Base-by-base conservation (phyloP, 2,113 vertebrate species). In the Anolis sagrei region DNA sequence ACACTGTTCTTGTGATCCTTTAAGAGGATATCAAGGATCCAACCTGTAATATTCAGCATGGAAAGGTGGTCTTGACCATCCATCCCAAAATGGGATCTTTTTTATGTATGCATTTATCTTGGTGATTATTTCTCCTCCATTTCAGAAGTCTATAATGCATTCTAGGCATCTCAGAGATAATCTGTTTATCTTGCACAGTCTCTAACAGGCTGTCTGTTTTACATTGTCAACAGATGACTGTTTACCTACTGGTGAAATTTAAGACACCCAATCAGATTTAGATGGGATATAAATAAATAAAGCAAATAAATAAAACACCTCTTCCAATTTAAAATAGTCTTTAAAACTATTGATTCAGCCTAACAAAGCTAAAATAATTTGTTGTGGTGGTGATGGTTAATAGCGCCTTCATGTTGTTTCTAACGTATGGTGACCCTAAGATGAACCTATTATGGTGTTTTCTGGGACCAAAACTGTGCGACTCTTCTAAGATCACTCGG, bases 211-310 rank as follows among this genome's bases (percentile, higher is more conserved):
- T 58, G 54, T 90, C 86, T 4, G 85, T 90, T 73, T 61, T 61
- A 61, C 18, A 89, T 69, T 18, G 48, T 48, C 1, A 74, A n/a
- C n/a, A 34, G n/a, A 61, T 66, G 32, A 7, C 72, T 69, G 29
- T 88, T 89, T 5, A 90, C 49, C 21, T 84, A 90, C 19, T 90
- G 54, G 2, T 86, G 66, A 78, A 87, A 86, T 62, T 84, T 88
- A 18, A 66, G 58, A n/a, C 84, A 84, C 14, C 8, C 51, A 13
- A 13, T 14, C 51, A 10, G 14, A 54, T 54, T 10, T 54, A 54
- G 51, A 54, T 44, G 39, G 39, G 39, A 44, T 54, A 10, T 54
- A 54, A 13, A 14, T 10, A 54, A 54, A 54, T 54, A 54, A 54
- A 54, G 14, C 51, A 54, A 54, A 5, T 8, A 54, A 54, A 54